These are phyloP conservation scores for Ashinkailepas kermadecensis DNA, from an alignment of 2,888 invertebrate genomes.

Conservation along the genomic window DNA sequence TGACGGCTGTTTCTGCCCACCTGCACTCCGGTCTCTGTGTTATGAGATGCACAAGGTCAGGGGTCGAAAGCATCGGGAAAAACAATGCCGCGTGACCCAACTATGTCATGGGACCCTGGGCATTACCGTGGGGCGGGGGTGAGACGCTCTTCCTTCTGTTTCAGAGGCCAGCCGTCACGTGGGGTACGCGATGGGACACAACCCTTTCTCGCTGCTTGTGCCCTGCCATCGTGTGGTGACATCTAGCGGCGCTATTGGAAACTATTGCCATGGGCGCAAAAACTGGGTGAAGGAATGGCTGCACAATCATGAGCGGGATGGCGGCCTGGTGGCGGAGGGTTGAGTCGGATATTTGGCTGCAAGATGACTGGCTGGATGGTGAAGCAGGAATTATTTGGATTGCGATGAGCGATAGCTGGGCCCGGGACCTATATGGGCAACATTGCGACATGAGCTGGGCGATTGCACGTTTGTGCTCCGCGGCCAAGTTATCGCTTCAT, in stretches of 20 bases:
- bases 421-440: too few species aligned
- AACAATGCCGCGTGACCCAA: not conserved
- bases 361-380: too few species aligned
- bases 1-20: too few species aligned
- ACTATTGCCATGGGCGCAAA: not conserved
- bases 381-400: too few species aligned
- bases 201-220: not conserved
- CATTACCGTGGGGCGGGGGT: not conserved
- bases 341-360: too few species aligned
- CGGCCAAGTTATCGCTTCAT: too few species aligned
- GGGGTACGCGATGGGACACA: constrained; percentile 3
- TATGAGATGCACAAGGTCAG: too few species aligned
- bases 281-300: not conserved
- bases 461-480: too few species aligned
- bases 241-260: not conserved
- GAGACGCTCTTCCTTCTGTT: not conserved
- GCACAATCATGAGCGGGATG: not conserved
- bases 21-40: too few species aligned
- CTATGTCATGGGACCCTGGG: not conserved
- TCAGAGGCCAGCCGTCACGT: not conserved
- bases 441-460: too few species aligned
- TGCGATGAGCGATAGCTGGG: too few species aligned
- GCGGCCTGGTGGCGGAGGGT: not conserved
- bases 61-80: too few species aligned
- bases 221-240: constrained; percentile 14